A percentile compares a stretch with the other conserved stretches of the same genome.
phyloP scores from a whole-genome alignment of 2,797 vertebrate species.

The Calcarius lapponicus region DNA sequence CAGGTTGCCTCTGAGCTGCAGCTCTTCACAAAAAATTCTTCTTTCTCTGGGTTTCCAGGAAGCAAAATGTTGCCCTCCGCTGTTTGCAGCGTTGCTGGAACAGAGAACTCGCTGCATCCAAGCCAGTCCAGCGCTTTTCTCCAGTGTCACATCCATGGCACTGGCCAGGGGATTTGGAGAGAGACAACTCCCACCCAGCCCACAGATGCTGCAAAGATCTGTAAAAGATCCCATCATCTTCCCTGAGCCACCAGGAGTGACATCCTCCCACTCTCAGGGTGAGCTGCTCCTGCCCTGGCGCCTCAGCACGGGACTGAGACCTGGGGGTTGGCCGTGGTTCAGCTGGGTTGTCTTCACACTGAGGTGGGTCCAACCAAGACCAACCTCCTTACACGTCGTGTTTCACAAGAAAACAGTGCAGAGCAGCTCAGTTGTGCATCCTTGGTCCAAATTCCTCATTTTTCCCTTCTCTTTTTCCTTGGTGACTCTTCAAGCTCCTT shows the following conservation, averaged over 20 bases:
- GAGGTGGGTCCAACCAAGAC: background rate
- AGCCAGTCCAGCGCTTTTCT: accelerated
- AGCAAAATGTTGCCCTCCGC: slow-evolving; percentile 68
- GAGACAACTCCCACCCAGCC: background rate
- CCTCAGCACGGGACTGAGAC: accelerated
- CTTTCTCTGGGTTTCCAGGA: slow-evolving; percentile 59
- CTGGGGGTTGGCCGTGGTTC: background rate
- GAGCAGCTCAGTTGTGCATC: background rate
- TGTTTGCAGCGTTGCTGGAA: slow-evolving; percentile 35
- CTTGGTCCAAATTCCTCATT: background rate
- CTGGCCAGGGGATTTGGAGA: background rate
- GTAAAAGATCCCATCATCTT: background rate
- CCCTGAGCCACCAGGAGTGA: background rate
- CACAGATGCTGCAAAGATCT: background rate
- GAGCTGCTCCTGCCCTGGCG: background rate
- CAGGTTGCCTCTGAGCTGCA: slow-evolving; percentile 56
- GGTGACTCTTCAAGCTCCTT: background rate
- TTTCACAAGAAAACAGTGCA: background rate
- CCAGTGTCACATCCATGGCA: background rate
- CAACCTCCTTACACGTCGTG: accelerated
- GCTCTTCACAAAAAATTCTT: slow-evolving; percentile 40
- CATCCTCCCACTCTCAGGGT: accelerated
- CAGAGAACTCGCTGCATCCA: background rate
- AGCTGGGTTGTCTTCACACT: background rate
- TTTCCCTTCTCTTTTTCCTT: background rate